These are phyloP conservation scores for Cataglyphis rosenhaueri DNA, from an alignment of 2,888 invertebrate genomes.

Conservation along the genomic window DNA sequence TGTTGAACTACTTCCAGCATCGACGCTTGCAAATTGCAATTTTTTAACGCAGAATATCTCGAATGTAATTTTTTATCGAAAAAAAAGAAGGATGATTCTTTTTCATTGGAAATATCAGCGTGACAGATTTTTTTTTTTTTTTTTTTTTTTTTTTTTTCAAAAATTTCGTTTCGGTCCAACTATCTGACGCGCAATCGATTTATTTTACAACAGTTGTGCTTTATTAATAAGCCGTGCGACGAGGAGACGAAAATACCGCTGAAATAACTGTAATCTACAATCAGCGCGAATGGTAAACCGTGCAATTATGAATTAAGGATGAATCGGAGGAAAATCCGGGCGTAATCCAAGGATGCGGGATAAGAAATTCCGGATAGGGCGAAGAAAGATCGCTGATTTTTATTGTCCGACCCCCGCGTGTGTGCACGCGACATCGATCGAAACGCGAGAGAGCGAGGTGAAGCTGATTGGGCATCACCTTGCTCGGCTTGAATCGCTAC, in stretches of 20 bases:
- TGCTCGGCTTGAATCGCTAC: slow-evolving; percentile 66
- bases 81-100: not conserved
- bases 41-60: not conserved
- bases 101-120: not conserved
- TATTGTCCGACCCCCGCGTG: slow-evolving; percentile 58
- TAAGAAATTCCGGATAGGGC: slow-evolving; percentile 39
- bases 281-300: slow-evolving; percentile 76
- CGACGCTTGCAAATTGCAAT: not conserved
- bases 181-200: not conserved
- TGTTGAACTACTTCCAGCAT: not conserved
- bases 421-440: slow-evolving; percentile 59
- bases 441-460: slow-evolving; percentile 57
- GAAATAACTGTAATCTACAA: slow-evolving; percentile 83
- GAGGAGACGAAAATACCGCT: slow-evolving; percentile 38
- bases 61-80: not conserved
- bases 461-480: slow-evolving; percentile 73
- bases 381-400: slow-evolving; percentile 56
- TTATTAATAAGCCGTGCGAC: slow-evolving; percentile 62
- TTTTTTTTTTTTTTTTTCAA: not conserved
- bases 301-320: slow-evolving; percentile 80
- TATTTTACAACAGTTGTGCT: slow-evolving; percentile 5
- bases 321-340: slow-evolving; percentile 66
- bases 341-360: slow-evolving; percentile 48
- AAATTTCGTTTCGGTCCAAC: not conserved
- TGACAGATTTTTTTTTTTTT: not conserved